Evolutionary conservation across 2,797 vertebrate genomes (phyloP).

Genomic region (Sebastes matsubarae): DNA sequence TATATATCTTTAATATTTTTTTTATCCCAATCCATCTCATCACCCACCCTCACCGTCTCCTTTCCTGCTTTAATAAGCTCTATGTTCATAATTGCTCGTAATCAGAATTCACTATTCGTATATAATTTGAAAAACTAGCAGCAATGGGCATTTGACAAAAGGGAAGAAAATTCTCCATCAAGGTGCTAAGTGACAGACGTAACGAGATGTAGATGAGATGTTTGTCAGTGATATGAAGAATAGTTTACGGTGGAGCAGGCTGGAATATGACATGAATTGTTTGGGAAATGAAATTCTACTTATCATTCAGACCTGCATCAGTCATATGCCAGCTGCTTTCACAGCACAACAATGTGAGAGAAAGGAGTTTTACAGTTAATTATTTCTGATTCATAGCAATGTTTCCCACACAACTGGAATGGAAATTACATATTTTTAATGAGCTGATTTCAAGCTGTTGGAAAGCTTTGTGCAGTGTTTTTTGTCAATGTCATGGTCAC

Average conservation of each 20-base stretch:
- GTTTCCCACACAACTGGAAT: not conserved
- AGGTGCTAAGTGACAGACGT: not conserved
- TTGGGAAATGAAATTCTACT: not conserved
- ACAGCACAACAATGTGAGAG: not conserved
- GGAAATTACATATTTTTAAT: conserved; percentile 1
- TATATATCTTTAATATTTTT: not conserved
- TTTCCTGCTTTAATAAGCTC: not conserved
- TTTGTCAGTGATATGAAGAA: not conserved
- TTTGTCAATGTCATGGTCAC: not conserved
- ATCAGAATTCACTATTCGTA: conserved; percentile 4
- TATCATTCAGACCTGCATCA: conserved; percentile 4
- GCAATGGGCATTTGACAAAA: not conserved
- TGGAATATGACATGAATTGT: not conserved
- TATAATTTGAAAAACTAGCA: conserved; percentile 26
- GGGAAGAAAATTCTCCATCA: not conserved
- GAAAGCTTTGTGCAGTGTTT: not conserved
- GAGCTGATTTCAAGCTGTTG: conserved; percentile 4
- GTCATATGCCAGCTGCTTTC: not conserved
- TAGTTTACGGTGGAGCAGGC: not conserved
- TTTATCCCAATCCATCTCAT: not conserved
- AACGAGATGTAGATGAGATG: not conserved
- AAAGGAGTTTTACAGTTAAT: not conserved
- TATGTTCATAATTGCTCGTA: not conserved
- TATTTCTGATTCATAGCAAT: conserved; percentile 1
- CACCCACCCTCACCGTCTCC: not conserved